phyloP scores from a whole-genome alignment of 92 coral and sea anemone species.

The Virgularia gustaviana region DNA sequence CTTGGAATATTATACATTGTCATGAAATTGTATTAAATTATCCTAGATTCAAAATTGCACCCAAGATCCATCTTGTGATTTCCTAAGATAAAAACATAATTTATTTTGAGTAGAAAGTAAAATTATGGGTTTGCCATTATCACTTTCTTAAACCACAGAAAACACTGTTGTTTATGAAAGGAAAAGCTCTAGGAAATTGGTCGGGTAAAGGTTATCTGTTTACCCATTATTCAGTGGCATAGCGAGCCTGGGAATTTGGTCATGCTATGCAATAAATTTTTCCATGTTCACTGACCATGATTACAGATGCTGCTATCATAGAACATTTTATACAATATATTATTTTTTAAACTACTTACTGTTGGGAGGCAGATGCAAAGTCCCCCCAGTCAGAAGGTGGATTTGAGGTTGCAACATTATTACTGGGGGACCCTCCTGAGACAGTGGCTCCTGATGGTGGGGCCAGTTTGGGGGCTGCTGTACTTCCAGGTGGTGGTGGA shows the following conservation, averaged over 20 bases:
- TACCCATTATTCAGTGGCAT: too few species aligned
- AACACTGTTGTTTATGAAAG: too few species aligned
- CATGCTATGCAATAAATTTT: too few species aligned
- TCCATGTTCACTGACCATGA: not conserved
- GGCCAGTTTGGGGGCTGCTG: conserved; percentile 67
- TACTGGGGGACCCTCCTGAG: conserved; percentile 15
- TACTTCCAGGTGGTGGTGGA: conserved; percentile 73
- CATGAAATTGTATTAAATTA: not conserved
- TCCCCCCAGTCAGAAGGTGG: conserved; percentile 82
- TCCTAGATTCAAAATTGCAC: conserved; percentile 30
- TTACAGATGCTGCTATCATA: not conserved
- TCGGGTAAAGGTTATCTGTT: too few species aligned
- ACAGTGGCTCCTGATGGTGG: conserved; percentile 78
- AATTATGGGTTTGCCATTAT: too few species aligned
- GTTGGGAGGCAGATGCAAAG: conserved; percentile 75
- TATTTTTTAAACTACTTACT: not conserved
- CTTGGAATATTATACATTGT: not conserved
- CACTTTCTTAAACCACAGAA: too few species aligned
- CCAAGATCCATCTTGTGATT: conserved; percentile 29
- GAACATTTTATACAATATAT: not conserved
- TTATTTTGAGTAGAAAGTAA: too few species aligned
- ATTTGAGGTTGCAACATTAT: conserved; percentile 41
- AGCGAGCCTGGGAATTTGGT: too few species aligned
- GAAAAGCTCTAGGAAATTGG: too few species aligned
- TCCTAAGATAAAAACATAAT: conserved; percentile 8